Evolutionary conservation across 2,797 vertebrate genomes (phyloP), one percentile per base, ranked within the genome.

Genomic region (Hephaestus fuliginosus): DNA sequence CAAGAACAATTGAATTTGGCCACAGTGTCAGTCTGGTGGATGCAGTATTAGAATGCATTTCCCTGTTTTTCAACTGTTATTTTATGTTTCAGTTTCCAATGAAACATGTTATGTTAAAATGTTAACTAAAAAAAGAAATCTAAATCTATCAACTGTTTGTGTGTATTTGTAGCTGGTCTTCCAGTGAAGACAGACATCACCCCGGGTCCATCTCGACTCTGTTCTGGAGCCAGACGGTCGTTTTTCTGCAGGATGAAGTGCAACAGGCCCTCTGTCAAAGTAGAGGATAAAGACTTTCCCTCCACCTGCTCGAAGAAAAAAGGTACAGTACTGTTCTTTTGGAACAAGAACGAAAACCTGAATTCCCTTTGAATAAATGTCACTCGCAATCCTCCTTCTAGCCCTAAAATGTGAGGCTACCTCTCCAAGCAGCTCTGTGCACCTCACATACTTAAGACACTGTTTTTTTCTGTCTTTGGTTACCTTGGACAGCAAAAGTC

Each of bases 211-310:
- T 98, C 98, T 30, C 91, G 98, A 68, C 96, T 99, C 17, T 99
- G 98, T 80, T 99, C 98, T 2, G 98, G 98, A 75, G 98, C 98
- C 61, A 94, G 98, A 0, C 96, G 98, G 49, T 99, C 98, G 20
- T 99, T 99, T 91, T 99, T 99, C 96, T 99, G 98, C 96, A 96
- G 98, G 90, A 99, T 99, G 98, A 99, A 99, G 92, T 99, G 98
- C 92, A 99, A 99, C 92, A 95, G 97, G 64, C 97, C 98, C 17
- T 98, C 97, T 0, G 97, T 99, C 66, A 99, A 99, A 94, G 96
- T 98, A 68, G 98, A 99, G 93, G 98, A 99, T 58, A 99, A 99
- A 92, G 97, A 99, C 90, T 99, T 99, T 85, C 95, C 98, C 65
- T 98, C 98, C 12, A 99, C 97, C 61, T 99, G 98, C 92, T 99